Conservation (phyloP, 2,888 invertebrate species). For the Ametastegia equiseti region DNA sequence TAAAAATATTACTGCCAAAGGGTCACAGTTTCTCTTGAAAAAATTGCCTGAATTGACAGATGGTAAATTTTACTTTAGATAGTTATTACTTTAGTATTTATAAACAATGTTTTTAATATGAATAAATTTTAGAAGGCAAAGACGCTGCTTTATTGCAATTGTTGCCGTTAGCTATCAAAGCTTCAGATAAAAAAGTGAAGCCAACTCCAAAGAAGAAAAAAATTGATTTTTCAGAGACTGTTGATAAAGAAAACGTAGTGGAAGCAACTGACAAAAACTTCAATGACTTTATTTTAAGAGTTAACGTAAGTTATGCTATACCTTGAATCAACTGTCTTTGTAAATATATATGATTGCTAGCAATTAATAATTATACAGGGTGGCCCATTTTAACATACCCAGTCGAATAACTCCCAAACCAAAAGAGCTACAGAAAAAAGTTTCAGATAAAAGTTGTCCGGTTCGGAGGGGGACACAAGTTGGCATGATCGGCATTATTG, state of each 20-base stretch:
- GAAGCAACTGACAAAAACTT: not conserved
- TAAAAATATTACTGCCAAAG: not conserved
- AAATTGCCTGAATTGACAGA: not conserved
- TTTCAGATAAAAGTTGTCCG: no score
- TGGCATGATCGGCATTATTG: no score
- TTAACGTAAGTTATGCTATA: not conserved
- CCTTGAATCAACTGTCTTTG: no score
- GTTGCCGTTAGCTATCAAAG: not conserved
- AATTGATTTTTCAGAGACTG: not conserved
- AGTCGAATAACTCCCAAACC: no score
- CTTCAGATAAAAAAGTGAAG: not conserved
- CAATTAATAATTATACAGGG: no score
- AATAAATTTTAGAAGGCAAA: not conserved
- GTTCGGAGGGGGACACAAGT: no score
- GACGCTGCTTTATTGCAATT: not conserved
- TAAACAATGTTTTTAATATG: not conserved
- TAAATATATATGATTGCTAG: no score
- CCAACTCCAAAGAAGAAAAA: not conserved
- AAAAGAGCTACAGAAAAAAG: no score
- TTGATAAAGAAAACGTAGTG: not conserved
- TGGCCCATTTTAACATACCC: no score
- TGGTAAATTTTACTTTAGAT: no score
- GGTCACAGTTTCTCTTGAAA: not conserved
- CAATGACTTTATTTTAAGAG: not conserved
- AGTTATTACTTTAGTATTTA: not conserved